A percentile compares a stretch with the other conserved stretches of the same genome.
Conservation (phyloP, 92 coral and sea anemone genomes). For the Porites lobata region DNA sequence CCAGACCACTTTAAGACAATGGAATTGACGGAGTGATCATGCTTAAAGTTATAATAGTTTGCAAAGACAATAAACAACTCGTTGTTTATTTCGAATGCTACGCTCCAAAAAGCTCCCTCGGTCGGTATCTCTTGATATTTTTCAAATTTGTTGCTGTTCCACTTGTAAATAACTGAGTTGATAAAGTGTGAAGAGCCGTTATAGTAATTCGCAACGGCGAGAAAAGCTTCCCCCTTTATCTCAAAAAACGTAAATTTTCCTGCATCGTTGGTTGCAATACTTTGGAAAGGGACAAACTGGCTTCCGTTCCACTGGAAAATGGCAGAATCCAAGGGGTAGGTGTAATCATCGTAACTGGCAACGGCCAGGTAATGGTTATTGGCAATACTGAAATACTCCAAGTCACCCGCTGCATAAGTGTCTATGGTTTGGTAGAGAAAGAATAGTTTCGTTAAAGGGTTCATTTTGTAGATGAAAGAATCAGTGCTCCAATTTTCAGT, state of each 20-base stretch:
- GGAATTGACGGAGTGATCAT: neutral
- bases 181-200: neutral
- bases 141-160: conserved; percentile 13
- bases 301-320: conserved; percentile 7
- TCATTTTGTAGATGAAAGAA: conserved; percentile 6
- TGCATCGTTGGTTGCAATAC: neutral
- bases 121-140: too few species aligned
- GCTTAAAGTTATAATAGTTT: neutral
- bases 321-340: neutral
- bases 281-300: neutral
- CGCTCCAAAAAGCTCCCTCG: conserved; percentile 4
- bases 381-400: conserved; percentile 32
- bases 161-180: conserved; percentile 37
- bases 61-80: conserved; percentile 26
- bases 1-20: conserved; percentile 42
- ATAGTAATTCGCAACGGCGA: conserved; percentile 24
- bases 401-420: conserved; percentile 18
- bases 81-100: neutral
- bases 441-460: neutral
- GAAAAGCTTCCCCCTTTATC: conserved; percentile 14
- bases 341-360: neutral
- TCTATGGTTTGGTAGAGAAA: neutral
- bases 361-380: conserved; percentile 44
- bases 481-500: too few species aligned
- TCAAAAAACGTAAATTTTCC: neutral